These are phyloP conservation scores for Eidolon dupreanum DNA, from an alignment of 2,797 vertebrate species.

Conservation along the genomic window DNA sequence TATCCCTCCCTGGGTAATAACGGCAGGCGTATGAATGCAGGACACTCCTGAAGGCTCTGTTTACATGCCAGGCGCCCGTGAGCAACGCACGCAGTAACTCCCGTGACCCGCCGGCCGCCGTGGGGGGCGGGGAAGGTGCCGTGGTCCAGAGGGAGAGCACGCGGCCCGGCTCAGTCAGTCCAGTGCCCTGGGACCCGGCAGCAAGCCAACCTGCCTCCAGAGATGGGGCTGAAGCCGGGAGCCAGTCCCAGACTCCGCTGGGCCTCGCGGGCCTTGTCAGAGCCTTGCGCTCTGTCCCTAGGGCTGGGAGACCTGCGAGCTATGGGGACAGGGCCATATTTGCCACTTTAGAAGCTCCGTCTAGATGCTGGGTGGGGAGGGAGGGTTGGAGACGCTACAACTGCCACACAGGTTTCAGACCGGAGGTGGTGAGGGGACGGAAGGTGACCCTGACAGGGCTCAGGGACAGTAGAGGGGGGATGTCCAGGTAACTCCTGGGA, in stretches of 20 bases:
- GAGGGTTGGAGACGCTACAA: neutral
- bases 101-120: no score
- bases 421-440: neutral
- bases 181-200: fast-evolving
- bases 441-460: neutral
- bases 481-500: neutral
- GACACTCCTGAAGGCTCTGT: neutral
- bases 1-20: neutral
- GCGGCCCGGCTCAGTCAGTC: fast-evolving
- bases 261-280: neutral
- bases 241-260: neutral
- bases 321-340: neutral
- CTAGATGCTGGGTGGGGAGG: no score
- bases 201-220: no score
- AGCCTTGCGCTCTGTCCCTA: neutral
- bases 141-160: neutral
- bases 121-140: no score
- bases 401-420: no score
- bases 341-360: neutral
- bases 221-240: fast-evolving
- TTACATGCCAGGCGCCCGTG: neutral
- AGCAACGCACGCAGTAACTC: neutral
- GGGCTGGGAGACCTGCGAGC: neutral
- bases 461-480: neutral
- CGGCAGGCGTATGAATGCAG: neutral